These are phyloP conservation scores for Cheirogaleus major DNA, from an alignment of 2,797 vertebrate genomes.

Conservation along the genomic window DNA sequence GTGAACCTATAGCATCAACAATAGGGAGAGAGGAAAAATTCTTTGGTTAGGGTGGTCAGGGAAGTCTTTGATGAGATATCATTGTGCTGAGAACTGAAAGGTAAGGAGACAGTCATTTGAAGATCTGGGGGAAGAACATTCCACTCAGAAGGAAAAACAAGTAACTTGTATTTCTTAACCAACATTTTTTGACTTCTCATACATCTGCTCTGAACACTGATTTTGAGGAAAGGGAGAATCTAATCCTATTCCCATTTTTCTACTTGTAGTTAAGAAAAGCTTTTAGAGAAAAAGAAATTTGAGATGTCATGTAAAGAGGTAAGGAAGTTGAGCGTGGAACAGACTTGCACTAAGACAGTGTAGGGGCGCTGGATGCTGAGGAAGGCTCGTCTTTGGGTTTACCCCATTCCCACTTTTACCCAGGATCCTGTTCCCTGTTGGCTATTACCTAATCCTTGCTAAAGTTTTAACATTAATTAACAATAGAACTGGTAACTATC, in stretches of 20 bases:
- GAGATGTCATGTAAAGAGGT: background rate
- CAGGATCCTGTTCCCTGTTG: background rate
- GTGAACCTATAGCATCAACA: background rate
- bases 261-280: background rate
- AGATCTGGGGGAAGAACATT: background rate
- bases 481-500: background rate
- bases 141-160: background rate
- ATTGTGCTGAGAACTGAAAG: background rate
- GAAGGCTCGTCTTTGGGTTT: background rate
- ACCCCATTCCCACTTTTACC: background rate
- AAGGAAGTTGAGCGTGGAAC: background rate
- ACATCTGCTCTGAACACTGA: background rate
- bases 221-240: background rate
- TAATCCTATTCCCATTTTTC: slow-evolving; percentile 1
- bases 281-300: background rate
- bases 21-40: background rate
- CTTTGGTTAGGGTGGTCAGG: background rate
- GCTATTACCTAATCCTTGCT: background rate
- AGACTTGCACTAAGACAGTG: rapidly evolving
- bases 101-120: background rate
- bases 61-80: background rate
- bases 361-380: background rate
- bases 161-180: background rate
- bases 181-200: background rate
- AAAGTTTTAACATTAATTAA: background rate